Base-by-base conservation (phyloP, 2,797 vertebrate genomes). In the Argentina silus region DNA sequence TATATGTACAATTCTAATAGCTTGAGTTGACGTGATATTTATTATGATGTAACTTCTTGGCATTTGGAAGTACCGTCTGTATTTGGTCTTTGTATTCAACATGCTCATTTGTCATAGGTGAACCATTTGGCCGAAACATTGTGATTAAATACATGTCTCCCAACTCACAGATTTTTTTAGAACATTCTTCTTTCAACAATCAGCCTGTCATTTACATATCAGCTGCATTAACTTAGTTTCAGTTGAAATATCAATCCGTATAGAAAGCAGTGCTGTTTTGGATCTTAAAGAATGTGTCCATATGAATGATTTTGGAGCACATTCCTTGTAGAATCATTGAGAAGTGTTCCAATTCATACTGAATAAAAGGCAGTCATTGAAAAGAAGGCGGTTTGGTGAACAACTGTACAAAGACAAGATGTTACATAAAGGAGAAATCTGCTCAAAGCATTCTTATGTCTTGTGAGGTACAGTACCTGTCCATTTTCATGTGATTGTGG, bases 291-390 rank as follows among this genome's bases (percentile, higher is more conserved):
- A 36, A 36, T 14, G 9, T 98, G 51, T 96, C 96, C 65, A 98
- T n/a, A 15, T 63, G 15, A 63, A 42, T 45, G 7, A 57, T 57
- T 44, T n/a, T 56, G n/a, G 17, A 21, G 56, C 56, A 36, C 27
- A 36, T 36, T 36, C 27, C 27, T 36, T 36, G 2, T 36, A 36
- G 27, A 36, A 17, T n/a, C 51, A 17, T 8, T 15, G 14, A 15
- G 51, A 14, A 17, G 27, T 36, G 57, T 60, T 96, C 74, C 97
- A 94, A 55, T 96, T 92, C 96, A 96, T 97, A 61, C 21, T 27
- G 65, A 67, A 51, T 60, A 98, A 97, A 53, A 69, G 67, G 67
- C 51, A 69, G 67, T 69, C 6, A 19, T 56, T 23, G 47, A 56
- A 53, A 44, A 56, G 36, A 68, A 68, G 67, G 51, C 67, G 19